These are phyloP conservation scores for Aradophagus sp. DNA, from an alignment of 1,140 invertebrate species.

Conservation along the genomic window DNA sequence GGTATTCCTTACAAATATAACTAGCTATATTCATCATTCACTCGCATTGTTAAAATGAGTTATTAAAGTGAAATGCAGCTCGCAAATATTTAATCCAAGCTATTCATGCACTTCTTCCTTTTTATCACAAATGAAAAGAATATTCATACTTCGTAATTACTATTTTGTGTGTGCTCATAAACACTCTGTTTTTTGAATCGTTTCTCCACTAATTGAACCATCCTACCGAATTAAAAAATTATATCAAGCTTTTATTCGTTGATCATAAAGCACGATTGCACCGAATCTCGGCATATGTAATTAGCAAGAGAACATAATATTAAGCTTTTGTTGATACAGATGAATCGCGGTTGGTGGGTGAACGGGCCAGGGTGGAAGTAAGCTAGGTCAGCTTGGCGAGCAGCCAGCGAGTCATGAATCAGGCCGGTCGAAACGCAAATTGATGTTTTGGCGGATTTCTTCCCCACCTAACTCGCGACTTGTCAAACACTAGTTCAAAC, in stretches of 20 bases:
- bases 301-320: slow-evolving; percentile 13
- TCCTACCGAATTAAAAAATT: no score
- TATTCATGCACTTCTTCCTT: no score
- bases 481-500: slow-evolving; percentile 8
- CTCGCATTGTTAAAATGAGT: no score
- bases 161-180: no score
- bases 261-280: slow-evolving; percentile 2
- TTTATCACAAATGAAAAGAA: no score
- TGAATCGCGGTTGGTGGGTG: background rate
- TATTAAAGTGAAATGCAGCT: no score
- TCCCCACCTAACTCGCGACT: background rate
- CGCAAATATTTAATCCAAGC: no score
- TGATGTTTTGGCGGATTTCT: slow-evolving; percentile 12
- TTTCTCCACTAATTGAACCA: no score
- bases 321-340: slow-evolving; percentile 5
- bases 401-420: slow-evolving; percentile 49
- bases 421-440: slow-evolving; percentile 12
- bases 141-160: no score
- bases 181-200: no score
- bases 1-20: no score
- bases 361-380: slow-evolving; percentile 4
- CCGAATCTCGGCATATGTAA: slow-evolving; percentile 26
- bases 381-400: slow-evolving; percentile 43
- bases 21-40: no score
- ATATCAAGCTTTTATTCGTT: background rate